Conservation (phyloP, 2,113 vertebrate genomes). For the Dasyornis broadbenti region DNA sequence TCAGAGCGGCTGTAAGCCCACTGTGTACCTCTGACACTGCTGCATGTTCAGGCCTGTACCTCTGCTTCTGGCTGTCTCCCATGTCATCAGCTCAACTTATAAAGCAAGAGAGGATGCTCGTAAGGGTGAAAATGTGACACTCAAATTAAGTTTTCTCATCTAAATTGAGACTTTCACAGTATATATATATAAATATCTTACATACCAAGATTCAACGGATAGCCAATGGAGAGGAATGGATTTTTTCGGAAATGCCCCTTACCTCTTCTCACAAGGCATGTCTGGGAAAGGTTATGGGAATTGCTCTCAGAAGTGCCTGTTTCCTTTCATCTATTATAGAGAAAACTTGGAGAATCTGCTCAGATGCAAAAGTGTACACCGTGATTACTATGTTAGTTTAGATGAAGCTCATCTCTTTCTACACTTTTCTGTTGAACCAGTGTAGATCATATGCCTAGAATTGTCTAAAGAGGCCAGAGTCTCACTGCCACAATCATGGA, state of each 20-base stretch:
- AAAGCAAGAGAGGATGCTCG: not conserved
- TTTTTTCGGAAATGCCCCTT: not conserved
- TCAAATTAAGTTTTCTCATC: not conserved
- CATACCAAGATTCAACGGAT: not conserved
- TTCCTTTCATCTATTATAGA: not conserved
- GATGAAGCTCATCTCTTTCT: not conserved
- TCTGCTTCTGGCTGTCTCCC: not conserved
- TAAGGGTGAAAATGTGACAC: not conserved
- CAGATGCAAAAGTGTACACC: not conserved
- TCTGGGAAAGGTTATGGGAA: not conserved
- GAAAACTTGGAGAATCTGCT: not conserved
- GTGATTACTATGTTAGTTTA: not conserved
- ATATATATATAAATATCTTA: not conserved
- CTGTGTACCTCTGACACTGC: rapidly evolving
- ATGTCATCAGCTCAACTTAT: not conserved
- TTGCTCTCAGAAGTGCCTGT: not conserved
- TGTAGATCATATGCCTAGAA: not conserved
- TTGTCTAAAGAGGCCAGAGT: not conserved
- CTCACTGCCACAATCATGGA: too few species aligned
- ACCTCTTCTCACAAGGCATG: not conserved
- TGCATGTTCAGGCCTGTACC: not conserved
- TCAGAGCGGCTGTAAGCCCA: not conserved
- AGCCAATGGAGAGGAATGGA: not conserved
- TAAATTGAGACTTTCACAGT: not conserved
- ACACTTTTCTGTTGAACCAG: not conserved